These are phyloP conservation scores for Leptinotarsa undecemlineata DNA, from an alignment of 1,140 invertebrate genomes.

Conservation along the genomic window DNA sequence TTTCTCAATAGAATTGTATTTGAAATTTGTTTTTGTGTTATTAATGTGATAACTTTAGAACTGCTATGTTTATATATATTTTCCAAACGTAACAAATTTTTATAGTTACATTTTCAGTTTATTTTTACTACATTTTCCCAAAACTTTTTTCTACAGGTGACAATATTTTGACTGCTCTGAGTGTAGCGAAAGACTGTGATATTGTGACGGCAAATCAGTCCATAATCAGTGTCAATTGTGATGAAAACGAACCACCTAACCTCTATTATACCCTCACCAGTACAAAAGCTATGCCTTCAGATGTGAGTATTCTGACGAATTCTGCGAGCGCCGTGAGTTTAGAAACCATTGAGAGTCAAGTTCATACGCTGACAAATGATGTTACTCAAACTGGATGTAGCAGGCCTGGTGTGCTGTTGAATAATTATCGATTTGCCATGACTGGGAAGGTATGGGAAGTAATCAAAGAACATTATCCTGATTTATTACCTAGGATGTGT, in stretches of 20 bases:
- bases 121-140: too few species aligned
- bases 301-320: conserved; percentile 48
- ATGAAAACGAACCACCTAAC: conserved; percentile 41
- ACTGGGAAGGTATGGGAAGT: conserved; percentile 79
- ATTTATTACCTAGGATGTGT: conserved; percentile 73
- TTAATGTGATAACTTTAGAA: too few species aligned
- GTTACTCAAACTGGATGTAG: conserved; percentile 18
- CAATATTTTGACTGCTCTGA: conserved; percentile 95
- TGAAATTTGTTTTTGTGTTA: too few species aligned
- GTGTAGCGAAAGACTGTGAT: conserved; percentile 94
- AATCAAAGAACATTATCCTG: conserved; percentile 74
- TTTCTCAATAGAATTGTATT: too few species aligned
- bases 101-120: too few species aligned
- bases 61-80: too few species aligned
- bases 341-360: conserved; percentile 61
- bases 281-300: conserved; percentile 40
- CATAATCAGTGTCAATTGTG: conserved; percentile 62
- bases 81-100: too few species aligned
- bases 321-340: conserved; percentile 64
- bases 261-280: conserved; percentile 52
- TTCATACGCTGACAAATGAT: conserved; percentile 40
- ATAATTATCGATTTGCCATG: conserved; percentile 73
- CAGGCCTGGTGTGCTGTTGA: conserved; percentile 31
- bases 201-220: conserved; percentile 78
- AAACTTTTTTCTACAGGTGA: conserved; percentile 70